Evolutionary conservation across 2,888 invertebrate species (phyloP), one percentile per base, ranked within the genome.

Genomic region (Crioceris asparagi): DNA sequence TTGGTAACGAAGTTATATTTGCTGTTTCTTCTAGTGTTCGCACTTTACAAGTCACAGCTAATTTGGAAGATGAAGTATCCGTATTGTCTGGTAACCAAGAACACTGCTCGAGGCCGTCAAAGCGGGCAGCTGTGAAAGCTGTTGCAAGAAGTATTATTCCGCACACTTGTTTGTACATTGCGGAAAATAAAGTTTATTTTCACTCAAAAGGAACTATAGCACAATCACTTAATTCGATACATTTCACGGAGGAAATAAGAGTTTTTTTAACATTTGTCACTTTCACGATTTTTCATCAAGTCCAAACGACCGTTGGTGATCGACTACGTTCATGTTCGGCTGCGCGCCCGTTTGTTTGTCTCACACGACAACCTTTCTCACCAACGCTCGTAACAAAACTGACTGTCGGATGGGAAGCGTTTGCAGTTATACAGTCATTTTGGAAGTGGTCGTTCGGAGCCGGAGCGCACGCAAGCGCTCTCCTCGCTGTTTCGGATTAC

Each of bases 1-100:
- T 68, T 38, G 74, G 74, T 34, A 76, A 65, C 29, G 74, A 70
- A 45, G 74, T 75, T 41, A 79, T 69, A 54, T 80, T 80, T 50
- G 75, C 71, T 45, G 76, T 74, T 37, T 75, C 72, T 47, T 83
- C 83, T 42, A 84, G 71, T 46, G 79, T 77, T 47, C 82, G 71
- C 53, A 83, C 68, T 55, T 72, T 73, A 62, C 85, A 86, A 41
- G 75, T 70, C 44, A 79, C 69, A 26, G 66, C 62, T 55, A 60
- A 53, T 47, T 63, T 72, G 57, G 61, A 71, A 61, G 60, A 69
- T 59, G 59, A 54, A 4, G 66, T 65, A 44, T 67, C 67, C 52
- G 65, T 66, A 55, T 64, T 64, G 46, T 67, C 68, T 40, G 66
- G 59, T 44, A 64, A 51, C 67, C 66, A 68, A 21, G 60, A 57